These are phyloP conservation scores for Rhingia rostrata DNA, from an alignment of 2,888 invertebrate genomes.

Conservation along the genomic window DNA sequence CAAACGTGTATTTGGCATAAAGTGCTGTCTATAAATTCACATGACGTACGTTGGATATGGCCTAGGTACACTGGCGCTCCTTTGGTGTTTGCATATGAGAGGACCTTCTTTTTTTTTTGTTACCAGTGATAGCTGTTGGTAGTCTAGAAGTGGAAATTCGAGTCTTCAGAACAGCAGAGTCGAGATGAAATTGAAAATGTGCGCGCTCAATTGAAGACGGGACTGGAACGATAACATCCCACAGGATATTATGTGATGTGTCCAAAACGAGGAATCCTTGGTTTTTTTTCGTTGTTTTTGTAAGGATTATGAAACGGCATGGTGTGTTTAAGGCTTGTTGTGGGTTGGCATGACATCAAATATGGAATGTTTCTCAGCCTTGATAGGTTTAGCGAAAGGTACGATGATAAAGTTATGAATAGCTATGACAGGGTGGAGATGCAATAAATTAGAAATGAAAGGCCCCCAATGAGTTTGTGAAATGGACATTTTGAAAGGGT, in stretches of 20 bases:
- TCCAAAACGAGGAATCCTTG: conserved; percentile 37
- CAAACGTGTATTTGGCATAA: conserved; percentile 65
- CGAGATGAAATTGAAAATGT: conserved; percentile 65
- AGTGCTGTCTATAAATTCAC: conserved; percentile 70
- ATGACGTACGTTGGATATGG: conserved; percentile 32
- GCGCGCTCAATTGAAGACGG: conserved; percentile 6
- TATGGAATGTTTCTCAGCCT: conserved; percentile 26
- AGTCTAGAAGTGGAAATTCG: background rate
- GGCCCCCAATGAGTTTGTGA: conserved; percentile 14
- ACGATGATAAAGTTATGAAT: conserved; percentile 10
- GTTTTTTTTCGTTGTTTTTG: conserved; percentile 3
- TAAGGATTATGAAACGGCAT: background rate
- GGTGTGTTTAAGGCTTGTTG: background rate
- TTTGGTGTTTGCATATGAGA: conserved; percentile 44
- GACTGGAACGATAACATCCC: conserved; percentile 36
- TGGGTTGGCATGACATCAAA: conserved; percentile 9
- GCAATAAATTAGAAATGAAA: conserved; percentile 27
- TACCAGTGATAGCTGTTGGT: background rate
- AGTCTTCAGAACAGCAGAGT: conserved; percentile 6
- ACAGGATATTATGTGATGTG: conserved; percentile 46
- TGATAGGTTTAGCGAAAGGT: conserved; percentile 30
- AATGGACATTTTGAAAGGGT: conserved; percentile 3
- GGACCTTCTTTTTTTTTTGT: conserved; percentile 29
- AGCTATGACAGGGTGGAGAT: background rate
- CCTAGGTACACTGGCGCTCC: background rate